Conservation (phyloP, 2,113 vertebrate species). For the Thymallus thymallus region DNA sequence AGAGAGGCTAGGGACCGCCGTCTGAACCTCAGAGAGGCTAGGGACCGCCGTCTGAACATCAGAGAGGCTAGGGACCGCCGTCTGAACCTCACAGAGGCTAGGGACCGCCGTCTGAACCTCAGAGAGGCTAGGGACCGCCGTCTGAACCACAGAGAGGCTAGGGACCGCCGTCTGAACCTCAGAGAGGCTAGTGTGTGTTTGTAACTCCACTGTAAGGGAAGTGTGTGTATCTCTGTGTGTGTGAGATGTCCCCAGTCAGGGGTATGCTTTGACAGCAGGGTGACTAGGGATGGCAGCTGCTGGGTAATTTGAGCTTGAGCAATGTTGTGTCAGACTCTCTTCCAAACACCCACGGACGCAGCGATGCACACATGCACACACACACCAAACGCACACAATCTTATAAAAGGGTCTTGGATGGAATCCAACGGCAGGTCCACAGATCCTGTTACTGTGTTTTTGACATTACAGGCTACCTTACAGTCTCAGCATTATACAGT, state of each 20-base stretch:
- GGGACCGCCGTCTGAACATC: constrained; percentile 45
- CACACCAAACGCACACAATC: constrained; percentile 9
- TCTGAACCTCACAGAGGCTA: too few relatives aligned
- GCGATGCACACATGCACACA: background rate
- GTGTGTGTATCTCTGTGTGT: background rate
- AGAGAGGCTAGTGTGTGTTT: background rate
- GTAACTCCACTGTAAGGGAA: too few relatives aligned
- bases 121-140: constrained; percentile 44
- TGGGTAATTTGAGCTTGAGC: constrained; percentile 44
- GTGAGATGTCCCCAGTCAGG: background rate
- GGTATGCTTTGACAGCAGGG: constrained; percentile 6
- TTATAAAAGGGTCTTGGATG: background rate
- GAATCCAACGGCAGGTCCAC: too few relatives aligned
- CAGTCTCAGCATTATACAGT: too few relatives aligned
- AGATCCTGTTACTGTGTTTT: too few relatives aligned
- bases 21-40: too few relatives aligned
- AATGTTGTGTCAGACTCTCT: constrained; percentile 15
- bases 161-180: constrained; percentile 43
- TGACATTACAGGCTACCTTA: too few relatives aligned
- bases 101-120: constrained; percentile 45
- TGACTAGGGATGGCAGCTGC: constrained; percentile 44
- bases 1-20: constrained; percentile 44
- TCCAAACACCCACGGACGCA: constrained; percentile 1
- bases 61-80: constrained; percentile 44
- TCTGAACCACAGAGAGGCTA: too few relatives aligned